phyloP scores from a whole-genome alignment of 2,113 vertebrate genomes.

The Lepidothrix coronata region DNA sequence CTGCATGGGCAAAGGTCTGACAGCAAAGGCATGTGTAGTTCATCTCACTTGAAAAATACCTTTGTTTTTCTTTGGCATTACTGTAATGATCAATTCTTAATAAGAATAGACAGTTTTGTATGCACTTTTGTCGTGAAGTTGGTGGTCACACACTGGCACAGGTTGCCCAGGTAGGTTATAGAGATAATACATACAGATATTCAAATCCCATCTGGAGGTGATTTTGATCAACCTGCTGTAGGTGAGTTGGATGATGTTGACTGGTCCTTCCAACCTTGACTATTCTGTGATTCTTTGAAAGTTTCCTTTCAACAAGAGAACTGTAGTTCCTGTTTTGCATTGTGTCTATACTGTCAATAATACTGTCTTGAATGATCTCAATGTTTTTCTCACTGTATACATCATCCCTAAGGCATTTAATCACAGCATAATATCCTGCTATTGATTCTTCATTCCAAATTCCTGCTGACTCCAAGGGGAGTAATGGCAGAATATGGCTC shows the following conservation, averaged over 20 bases:
- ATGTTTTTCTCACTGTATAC: background rate
- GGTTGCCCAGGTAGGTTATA: background rate
- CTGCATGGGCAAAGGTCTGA: background rate
- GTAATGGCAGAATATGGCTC: background rate
- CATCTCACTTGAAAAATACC: background rate
- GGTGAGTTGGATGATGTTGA: background rate
- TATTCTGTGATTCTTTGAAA: background rate
- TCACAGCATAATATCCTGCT: background rate
- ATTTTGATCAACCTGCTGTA: background rate
- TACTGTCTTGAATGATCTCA: background rate
- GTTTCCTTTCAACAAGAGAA: background rate
- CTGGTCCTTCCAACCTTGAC: background rate
- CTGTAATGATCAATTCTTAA: background rate
- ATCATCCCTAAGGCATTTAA: background rate
- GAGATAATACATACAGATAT: background rate
- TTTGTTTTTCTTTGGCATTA: background rate
- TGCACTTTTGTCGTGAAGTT: background rate
- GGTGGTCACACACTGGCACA: background rate
- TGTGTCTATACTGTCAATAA: background rate
- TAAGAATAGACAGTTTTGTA: background rate
- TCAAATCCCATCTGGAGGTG: background rate
- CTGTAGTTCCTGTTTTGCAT: background rate
- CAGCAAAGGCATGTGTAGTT: background rate
- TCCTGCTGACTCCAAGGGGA: background rate
- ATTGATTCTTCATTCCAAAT: background rate